Percentiles rank a stretch among this genome's conserved stretches.
Conservation (phyloP, 2,113 vertebrate genomes). For the Papio anubis region DNA sequence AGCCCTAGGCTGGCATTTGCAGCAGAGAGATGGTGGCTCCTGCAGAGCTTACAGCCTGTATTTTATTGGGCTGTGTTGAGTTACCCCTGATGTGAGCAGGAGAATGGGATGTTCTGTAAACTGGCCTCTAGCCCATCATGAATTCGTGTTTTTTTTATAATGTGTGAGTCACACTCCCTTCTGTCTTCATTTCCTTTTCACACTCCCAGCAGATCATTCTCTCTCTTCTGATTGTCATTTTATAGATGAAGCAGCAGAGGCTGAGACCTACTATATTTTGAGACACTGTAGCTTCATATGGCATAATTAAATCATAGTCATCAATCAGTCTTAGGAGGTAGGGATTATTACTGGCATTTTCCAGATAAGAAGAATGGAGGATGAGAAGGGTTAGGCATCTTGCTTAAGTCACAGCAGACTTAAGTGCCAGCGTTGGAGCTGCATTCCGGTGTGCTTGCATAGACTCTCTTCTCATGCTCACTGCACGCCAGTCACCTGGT, state of each 20-base stretch:
- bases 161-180: background rate
- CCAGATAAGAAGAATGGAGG: background rate
- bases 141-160: background rate
- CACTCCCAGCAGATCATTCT: background rate
- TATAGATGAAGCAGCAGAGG: background rate
- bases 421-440: background rate
- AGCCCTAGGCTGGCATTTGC: background rate
- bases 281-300: background rate
- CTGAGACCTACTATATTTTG: background rate
- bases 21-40: background rate
- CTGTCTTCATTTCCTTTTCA: background rate
- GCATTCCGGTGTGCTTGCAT: rapidly evolving
- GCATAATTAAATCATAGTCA: background rate
- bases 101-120: background rate
- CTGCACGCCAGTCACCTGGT: rapidly evolving
- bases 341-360: background rate
- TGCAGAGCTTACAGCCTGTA: background rate
- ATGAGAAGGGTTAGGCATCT: background rate
- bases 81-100: background rate
- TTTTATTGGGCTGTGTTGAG: background rate
- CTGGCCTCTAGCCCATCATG: background rate
- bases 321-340: background rate
- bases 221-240: background rate
- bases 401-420: background rate
- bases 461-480: background rate